Evolutionary conservation across 2,888 invertebrate species (phyloP), one percentile per base, ranked within the genome.

Genomic region (Drosophila leonis): DNA sequence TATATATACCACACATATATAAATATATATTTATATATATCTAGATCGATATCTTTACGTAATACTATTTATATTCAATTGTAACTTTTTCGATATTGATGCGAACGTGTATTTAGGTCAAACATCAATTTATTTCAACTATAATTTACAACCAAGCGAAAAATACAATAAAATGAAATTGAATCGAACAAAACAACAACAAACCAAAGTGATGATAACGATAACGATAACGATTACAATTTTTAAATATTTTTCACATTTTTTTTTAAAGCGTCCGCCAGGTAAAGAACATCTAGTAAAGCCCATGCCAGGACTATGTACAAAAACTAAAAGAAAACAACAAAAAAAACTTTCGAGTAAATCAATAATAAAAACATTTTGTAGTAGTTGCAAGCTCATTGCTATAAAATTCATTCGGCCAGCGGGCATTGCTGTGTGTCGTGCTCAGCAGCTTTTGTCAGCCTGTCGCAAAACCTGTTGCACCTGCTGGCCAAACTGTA

Each of bases 51-150:
- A 78, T 72, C 68, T 57, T 59, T 68, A 80, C 61, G 59, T 70
- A 78, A 46, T 52, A 49, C 49, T 49, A 49, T 33, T 75, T 60
- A 65, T 61, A 87, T 83, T 71, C 65, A 77, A 78, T 18, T 78
- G 75, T 81, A 80, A 81, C 73, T 65, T 80, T 80, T 89, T 79
- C 72, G 70, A 77, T 82, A 82, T 75, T 81, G 75, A 78, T 79
- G 74, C 79, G 78, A 83, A 90, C 76, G 71, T 81, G 79, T 90
- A 90, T 88, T 86, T 90, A 90, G 88, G 90, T 67, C 55, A 63
- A 82, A 54, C 75, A 78, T 78, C 59, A 75, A 83, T 77, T 77
- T 81, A 64, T 82, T 76, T 74, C 62, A 66, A 70, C 83, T 82
- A 66, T 79, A 63, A 79, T 78, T 78, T 84, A 41, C 31, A 78